These are phyloP conservation scores for Bombus terrestris DNA, from an alignment of 1,140 invertebrate genomes.

Conservation along the genomic window DNA sequence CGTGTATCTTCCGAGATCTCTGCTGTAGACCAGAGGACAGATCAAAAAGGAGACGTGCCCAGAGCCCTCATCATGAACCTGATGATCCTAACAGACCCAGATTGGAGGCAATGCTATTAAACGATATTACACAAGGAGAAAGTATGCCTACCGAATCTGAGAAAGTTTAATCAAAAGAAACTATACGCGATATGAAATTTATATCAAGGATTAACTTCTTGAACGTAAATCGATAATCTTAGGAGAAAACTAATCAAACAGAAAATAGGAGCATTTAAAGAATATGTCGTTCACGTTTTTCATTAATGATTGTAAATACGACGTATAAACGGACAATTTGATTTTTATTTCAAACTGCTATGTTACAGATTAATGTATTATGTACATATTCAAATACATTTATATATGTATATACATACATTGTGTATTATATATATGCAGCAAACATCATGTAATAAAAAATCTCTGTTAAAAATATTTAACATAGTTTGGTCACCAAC, in stretches of 20 bases:
- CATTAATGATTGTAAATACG: constrained; percentile 14
- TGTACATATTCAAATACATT: constrained; percentile 58
- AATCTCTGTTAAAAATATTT: constrained; percentile 67
- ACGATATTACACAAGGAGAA: constrained; percentile 74
- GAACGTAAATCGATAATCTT: neutral
- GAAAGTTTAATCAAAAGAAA: constrained; percentile 63
- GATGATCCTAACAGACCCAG: constrained; percentile 52
- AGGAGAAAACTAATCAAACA: neutral
- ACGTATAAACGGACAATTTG: neutral
- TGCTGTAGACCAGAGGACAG: constrained; percentile 66
- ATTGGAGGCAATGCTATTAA: constrained; percentile 67
- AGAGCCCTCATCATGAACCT: constrained; percentile 47
- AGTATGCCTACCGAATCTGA: constrained; percentile 77
- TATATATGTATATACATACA: constrained; percentile 48
- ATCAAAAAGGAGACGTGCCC: constrained; percentile 60
- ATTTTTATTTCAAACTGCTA: constrained; percentile 33
- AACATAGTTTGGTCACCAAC: constrained; percentile 46
- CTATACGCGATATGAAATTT: neutral
- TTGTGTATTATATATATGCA: constrained; percentile 48
- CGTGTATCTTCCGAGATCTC: constrained; percentile 73
- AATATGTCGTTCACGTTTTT: neutral
- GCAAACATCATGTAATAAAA: constrained; percentile 65
- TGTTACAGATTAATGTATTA: constrained; percentile 51
- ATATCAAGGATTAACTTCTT: neutral
- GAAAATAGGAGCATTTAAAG: neutral